phyloP scores from a whole-genome alignment of 2,797 vertebrate genomes.

The Neoniphon sammara region DNA sequence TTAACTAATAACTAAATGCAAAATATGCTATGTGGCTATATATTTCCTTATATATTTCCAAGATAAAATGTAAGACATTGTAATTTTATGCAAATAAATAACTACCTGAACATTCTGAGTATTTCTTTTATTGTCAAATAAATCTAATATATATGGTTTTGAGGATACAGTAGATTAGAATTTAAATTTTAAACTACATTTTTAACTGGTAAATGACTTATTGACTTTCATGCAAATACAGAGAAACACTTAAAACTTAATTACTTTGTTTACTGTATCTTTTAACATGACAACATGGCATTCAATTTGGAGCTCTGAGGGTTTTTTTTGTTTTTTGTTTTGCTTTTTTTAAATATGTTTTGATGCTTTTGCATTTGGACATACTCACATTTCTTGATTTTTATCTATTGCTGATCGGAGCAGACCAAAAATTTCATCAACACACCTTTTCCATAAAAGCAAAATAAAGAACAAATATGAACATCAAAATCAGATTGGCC shows the following conservation, averaged over 20 bases:
- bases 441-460: neutral
- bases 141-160: neutral
- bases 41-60: constrained; percentile 58
- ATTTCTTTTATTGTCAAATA: neutral
- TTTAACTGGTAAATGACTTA: constrained; percentile 7
- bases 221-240: constrained; percentile 11
- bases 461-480: neutral
- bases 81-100: constrained; percentile 84
- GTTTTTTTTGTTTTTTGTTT: too few relatives aligned
- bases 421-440: neutral
- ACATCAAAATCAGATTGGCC: neutral
- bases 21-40: constrained; percentile 54
- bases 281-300: constrained; percentile 20
- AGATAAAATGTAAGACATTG: constrained; percentile 77
- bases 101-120: constrained; percentile 13
- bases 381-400: neutral
- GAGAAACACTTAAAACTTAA: neutral
- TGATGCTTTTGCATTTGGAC: neutral
- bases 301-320: constrained; percentile 8
- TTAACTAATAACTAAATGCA: constrained; percentile 70
- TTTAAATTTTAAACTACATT: neutral
- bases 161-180: neutral
- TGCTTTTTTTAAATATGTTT: too few relatives aligned
- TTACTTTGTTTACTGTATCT: constrained; percentile 47
- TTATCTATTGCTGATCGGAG: constrained; percentile 2